Evolutionary conservation across 2,113 vertebrate genomes (phyloP), one percentile per base, ranked within the genome.

Genomic region (Platysternon megacephalum): DNA sequence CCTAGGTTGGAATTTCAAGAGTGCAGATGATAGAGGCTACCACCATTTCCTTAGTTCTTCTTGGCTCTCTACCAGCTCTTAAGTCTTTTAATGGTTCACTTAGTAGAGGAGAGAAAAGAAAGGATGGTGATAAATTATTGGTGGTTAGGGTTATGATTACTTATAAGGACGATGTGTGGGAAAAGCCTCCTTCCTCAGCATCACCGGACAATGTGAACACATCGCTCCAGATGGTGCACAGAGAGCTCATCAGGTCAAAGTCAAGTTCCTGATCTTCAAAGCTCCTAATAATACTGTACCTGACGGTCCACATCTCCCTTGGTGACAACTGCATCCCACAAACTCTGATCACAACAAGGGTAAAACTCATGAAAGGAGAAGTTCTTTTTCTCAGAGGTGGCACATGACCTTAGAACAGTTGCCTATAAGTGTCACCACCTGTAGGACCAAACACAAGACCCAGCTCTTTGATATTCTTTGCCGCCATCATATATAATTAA

Each of bases 251-350:
- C 52, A 87, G 84, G 86, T 95, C 65, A 26, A 80, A 85, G 86
- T 88, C 74, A 65, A n/a, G 49, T 55, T 81, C 94, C 87, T 85
- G 82, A 79, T 94, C 10, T 94, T 91, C 89, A 92, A 93, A 93
- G 65, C 19, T 46, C 2, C 35, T 56, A 76, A 52, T 32, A 61
- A 53, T 65, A 80, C 14, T 19, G 0, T 72, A 79, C 82, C 79
- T 32, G 39, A 88, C 44, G 52, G 93, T 61, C 12, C 12, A 13
- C 24, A 22, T 48, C 28, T 90, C 10, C 74, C 88, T 93, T 88
- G 28, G 28, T 85, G 21, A 51, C 28, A 42, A 72, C 24, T 88
- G 81, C 22, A 53, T 53, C 53, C 53, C 22, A 53, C 53, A 53
- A 53, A 53, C 8, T 24, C 53, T 39, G 61, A 82, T 55, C 56